Evolutionary conservation across 2,797 vertebrate species (phyloP), one percentile per base, ranked within the genome.

Genomic region (Lemur catta): DNA sequence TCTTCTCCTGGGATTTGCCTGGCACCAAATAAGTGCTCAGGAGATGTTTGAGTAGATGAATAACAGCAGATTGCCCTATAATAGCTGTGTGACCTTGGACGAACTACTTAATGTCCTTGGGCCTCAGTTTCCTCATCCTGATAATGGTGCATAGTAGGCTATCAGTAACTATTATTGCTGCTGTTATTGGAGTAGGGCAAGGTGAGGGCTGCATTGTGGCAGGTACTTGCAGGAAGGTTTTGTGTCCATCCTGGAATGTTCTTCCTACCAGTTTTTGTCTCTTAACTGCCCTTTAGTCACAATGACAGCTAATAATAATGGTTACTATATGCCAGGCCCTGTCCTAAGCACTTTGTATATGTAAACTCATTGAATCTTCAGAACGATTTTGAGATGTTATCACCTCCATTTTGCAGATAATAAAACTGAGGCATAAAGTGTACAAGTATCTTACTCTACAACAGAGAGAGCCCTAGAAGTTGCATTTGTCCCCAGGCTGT

Each of bases 61-160:
- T 28, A 48, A 41, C 43, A 41, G 35, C 35, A 12, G n/a, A 24
- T 41, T 20, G 33, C 11, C 65, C n/a, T 41, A 78, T 75, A 8
- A 14, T 43, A 86, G 78, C 80, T 93, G 41, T 43, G 88, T 63
- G 91, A 50, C 81, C 80, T 38, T 18, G 72, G 67, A 24, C 46
- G 46, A 26, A 14, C 59, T 3, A 41, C 18, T 28, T 14, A 12
- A 9, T 26, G 38, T 55, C 48, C 26, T 33, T 41, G 57, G 24
- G 46, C 41, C 80, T 72, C 28, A 2, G 38, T 81, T 78, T 67
- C 71, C 33, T 75, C 48, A 13, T 81, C 35, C 52, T 48, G 17
- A 0, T 6, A 9, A 52, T 43, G 59, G 48, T 55, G 43, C 0
- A 0, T 11, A 4, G 72, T 41, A 18, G 33, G 78, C 43, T 22